phyloP scores from a whole-genome alignment of 2,888 invertebrate genomes.

The Timandra comae region DNA sequence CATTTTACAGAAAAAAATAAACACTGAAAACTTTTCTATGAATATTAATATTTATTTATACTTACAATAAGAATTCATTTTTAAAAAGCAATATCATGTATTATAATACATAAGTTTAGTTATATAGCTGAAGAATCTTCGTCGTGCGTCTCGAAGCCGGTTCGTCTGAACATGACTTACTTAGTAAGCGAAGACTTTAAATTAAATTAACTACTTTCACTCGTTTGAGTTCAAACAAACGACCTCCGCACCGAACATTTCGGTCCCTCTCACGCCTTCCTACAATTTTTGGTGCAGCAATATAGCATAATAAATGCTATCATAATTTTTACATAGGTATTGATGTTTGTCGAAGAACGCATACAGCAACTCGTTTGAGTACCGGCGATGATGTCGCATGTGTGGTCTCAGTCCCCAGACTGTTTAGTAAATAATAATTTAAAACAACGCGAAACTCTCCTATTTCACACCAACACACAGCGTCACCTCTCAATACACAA shows the following conservation, averaged over 20 bases:
- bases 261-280: constrained; percentile 27
- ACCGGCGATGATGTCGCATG: no score
- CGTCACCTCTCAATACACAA: constrained; percentile 16
- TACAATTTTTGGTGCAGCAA: constrained; percentile 45
- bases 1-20: constrained; percentile 69
- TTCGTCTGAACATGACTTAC: constrained; percentile 62
- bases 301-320: constrained; percentile 47
- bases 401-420: no score
- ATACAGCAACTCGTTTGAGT: no score
- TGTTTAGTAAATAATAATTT: no score
- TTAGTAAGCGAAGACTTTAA: constrained; percentile 68
- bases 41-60: constrained; percentile 73
- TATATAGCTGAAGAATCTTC: constrained; percentile 63
- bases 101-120: constrained; percentile 70
- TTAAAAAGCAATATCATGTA: constrained; percentile 69
- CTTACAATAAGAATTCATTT: constrained; percentile 75
- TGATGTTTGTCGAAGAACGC: constrained; percentile 28
- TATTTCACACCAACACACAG: constrained; percentile 15
- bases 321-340: constrained; percentile 34
- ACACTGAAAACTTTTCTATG: constrained; percentile 73
- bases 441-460: constrained; percentile 7
- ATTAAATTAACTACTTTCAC: constrained; percentile 57
- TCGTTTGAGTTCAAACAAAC: constrained; percentile 26
- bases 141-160: constrained; percentile 61
- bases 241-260: constrained; percentile 13